Evolutionary conservation across 1,140 invertebrate species (phyloP).

Genomic region (Brachionus rubens): DNA sequence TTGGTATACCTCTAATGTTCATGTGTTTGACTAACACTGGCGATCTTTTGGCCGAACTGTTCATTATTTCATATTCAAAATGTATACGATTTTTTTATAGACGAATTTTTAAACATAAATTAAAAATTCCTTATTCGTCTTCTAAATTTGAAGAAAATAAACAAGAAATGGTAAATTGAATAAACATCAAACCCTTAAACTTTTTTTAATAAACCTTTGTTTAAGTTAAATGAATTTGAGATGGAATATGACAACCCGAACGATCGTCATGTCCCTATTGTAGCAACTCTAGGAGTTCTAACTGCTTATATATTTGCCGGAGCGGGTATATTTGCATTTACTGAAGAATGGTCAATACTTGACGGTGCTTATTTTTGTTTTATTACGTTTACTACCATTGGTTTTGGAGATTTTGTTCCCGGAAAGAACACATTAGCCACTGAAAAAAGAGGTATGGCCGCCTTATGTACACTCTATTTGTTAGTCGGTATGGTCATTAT

Average conservation of each 20-base stretch:
- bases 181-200: too few species aligned
- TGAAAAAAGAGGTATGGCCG: conserved; percentile 27
- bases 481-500: conserved; percentile 48
- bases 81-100: conserved; percentile 30
- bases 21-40: conserved; percentile 89
- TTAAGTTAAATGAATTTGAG: conserved; percentile 44
- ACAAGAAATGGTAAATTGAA: conserved; percentile 42
- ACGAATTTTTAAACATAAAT: conserved; percentile 36
- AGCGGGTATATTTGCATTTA: conserved; percentile 48
- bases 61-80: conserved; percentile 72
- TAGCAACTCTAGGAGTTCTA: conserved; percentile 70
- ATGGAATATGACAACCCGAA: conserved; percentile 46
- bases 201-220: neutral
- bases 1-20: conserved; percentile 89
- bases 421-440: conserved; percentile 58
- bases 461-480: conserved; percentile 40
- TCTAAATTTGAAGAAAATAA: conserved; percentile 45
- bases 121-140: conserved; percentile 37
- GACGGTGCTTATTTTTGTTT: conserved; percentile 60
- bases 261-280: conserved; percentile 68
- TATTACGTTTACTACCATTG: conserved; percentile 65
- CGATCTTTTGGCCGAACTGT: conserved; percentile 89
- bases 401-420: conserved; percentile 52
- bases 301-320: conserved; percentile 47
- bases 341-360: conserved; percentile 47